phyloP scores from a whole-genome alignment of 2,888 invertebrate species.

The Drosophila kanekoi region DNA sequence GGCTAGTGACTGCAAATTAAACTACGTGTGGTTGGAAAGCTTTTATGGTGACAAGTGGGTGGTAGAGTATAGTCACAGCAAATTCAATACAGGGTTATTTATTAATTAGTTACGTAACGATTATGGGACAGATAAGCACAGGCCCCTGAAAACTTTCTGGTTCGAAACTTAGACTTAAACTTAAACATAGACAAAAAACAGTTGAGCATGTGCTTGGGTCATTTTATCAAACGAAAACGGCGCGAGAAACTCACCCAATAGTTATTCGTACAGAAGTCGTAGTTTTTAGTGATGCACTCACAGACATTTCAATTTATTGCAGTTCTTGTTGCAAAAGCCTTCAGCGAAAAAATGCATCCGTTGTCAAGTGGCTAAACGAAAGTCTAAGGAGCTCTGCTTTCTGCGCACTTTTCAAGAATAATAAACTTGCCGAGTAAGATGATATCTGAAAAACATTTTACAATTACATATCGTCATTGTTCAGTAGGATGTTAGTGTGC shows the following conservation, averaged over 20 bases:
- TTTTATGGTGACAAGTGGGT: background rate
- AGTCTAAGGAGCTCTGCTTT: slow-evolving; percentile 3
- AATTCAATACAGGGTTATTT: no score
- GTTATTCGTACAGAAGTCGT: slow-evolving; percentile 58
- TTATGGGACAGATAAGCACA: no score
- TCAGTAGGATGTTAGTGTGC: slow-evolving; percentile 18
- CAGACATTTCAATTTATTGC: slow-evolving; percentile 75
- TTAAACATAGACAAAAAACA: no score
- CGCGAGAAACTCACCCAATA: slow-evolving; percentile 47
- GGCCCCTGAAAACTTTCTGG: no score
- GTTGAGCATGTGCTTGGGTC: background rate
- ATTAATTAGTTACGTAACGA: no score
- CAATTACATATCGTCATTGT: slow-evolving; percentile 63
- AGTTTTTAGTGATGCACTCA: slow-evolving; percentile 53
- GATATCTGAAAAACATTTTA: slow-evolving; percentile 63
- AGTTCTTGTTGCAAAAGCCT: slow-evolving; percentile 64
- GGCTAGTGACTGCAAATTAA: background rate
- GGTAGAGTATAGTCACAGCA: background rate
- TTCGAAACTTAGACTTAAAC: no score
- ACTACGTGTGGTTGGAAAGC: background rate
- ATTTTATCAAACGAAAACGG: slow-evolving; percentile 51
- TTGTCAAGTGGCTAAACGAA: slow-evolving; percentile 56
- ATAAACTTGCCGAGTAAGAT: slow-evolving; percentile 61
- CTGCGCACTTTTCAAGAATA: slow-evolving; percentile 56
- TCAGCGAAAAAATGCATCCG: slow-evolving; percentile 64